These are phyloP conservation scores for Oxyscelio sp. DNA, from an alignment of 2,888 invertebrate genomes.

Conservation along the genomic window DNA sequence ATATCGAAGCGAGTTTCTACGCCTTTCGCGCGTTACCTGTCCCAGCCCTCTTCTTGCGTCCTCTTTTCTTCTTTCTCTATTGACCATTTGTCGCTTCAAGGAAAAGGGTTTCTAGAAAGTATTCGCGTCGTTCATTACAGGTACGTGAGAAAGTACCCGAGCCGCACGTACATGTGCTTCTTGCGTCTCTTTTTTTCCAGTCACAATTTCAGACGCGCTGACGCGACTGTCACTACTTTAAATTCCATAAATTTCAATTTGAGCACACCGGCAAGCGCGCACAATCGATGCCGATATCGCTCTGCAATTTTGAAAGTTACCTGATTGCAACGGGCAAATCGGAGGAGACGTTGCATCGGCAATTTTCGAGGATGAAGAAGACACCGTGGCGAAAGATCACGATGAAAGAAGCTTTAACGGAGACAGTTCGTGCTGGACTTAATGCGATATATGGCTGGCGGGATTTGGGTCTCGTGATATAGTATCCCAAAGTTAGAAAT, in stretches of 20 bases:
- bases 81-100: slow-evolving; percentile 71
- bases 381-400: too few species aligned
- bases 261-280: slow-evolving; percentile 8
- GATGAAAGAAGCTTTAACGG: too few species aligned
- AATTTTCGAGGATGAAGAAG: too few species aligned
- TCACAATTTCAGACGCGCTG: slow-evolving; percentile 21
- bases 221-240: slow-evolving; percentile 36
- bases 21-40: slow-evolving; percentile 57
- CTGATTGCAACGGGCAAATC: too few species aligned
- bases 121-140: slow-evolving; percentile 64
- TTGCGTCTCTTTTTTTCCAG: slow-evolving; percentile 47
- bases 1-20: slow-evolving; percentile 57
- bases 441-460: too few species aligned
- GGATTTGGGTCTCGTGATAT: too few species aligned
- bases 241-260: slow-evolving; percentile 59
- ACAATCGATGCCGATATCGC: neutral
- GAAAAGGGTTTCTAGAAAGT: slow-evolving; percentile 74
- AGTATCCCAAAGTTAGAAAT: neutral
- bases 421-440: too few species aligned
- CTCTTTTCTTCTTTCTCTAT: slow-evolving; percentile 63
- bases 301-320: slow-evolving; percentile 28
- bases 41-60: slow-evolving; percentile 42
- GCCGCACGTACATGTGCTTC: slow-evolving; percentile 27
- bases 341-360: too few species aligned
- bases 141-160: slow-evolving; percentile 64